Base-by-base conservation (phyloP, 2,888 invertebrate genomes). In the Nephrotoma guestfalica region DNA sequence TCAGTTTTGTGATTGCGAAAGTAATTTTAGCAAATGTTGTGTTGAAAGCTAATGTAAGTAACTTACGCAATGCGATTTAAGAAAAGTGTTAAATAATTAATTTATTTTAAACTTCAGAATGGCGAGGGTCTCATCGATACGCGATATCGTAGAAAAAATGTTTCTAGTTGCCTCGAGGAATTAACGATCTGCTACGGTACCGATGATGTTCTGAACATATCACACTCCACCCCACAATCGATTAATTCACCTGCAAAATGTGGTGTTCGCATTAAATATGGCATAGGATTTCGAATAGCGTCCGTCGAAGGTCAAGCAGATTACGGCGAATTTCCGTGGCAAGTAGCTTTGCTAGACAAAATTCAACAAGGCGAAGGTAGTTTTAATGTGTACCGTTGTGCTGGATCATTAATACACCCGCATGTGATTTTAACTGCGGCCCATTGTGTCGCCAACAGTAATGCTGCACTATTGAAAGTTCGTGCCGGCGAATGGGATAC, bases 291-390 rank as follows among this genome's bases (percentile, higher is more conserved):
- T 88, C 92, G 94, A 18, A 96, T 96, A 57, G 94, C 93, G 0
- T 7, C 13, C n/a, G 89, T 89, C 0, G 92, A 94, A 87, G 93
- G 93, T 41, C 95, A 95, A 89, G 93, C 93, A 0, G 94, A 95
- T 88, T 96, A 94, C 88, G 96, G 94, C 0, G 96, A 96, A 90
- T 95, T 96, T 90, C 95, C 96, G 0, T 96, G 96, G 96, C 95
- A 95, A 94, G 93, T 94, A 0, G 95, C 95, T 0, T 92, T 96
- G 93, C 93, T 96, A 87, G 92, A 93, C 86, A 9, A 1, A 30
- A 2, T 7, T 13, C n/a, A 41, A n/a, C 1, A 9, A 4, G 89
- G 90, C 0, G 91, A 94, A 0, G 92, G 93, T n/a, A 91, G 91
- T 0, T 90, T 91, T 0, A 93, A 93, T 88, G 92, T 93, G 13